These are phyloP conservation scores for Temnothorax nylanderi DNA, from an alignment of 1,140 invertebrate genomes.

Conservation along the genomic window DNA sequence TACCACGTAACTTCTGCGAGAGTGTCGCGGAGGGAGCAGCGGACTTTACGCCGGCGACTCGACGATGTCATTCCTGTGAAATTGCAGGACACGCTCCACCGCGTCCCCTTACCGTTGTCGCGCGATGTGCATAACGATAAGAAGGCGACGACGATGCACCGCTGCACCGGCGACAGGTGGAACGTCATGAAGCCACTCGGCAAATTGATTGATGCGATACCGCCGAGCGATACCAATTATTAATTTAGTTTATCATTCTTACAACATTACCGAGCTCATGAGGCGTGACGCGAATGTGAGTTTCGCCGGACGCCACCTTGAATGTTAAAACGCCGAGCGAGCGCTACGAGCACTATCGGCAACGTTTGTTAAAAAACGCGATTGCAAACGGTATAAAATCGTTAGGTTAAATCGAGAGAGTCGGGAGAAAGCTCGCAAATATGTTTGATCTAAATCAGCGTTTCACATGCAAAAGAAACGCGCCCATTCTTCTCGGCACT, in stretches of 20 bases:
- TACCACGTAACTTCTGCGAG: background rate
- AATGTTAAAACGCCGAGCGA: background rate
- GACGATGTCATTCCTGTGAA: conserved; percentile 38
- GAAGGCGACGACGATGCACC: background rate
- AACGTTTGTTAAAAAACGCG: background rate
- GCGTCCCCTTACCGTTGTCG: conserved; percentile 2
- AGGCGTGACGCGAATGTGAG: background rate
- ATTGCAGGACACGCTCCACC: conserved; percentile 35
- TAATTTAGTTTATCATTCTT: conserved; percentile 27
- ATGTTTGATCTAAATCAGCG: background rate
- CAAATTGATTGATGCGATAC: conserved; percentile 40
- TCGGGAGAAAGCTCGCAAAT: background rate
- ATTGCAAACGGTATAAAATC: background rate
- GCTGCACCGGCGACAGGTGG: conserved; percentile 39
- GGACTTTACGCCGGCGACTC: background rate
- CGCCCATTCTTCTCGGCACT: background rate
- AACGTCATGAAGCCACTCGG: background rate
- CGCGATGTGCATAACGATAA: conserved; percentile 22
- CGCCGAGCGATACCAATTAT: conserved; percentile 15
- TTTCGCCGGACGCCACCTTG: background rate
- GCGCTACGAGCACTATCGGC: no score
- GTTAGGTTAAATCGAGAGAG: background rate
- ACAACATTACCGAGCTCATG: background rate
- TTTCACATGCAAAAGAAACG: background rate
- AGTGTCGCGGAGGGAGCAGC: background rate